A percentile compares a stretch with the other conserved stretches of the same genome.
Conservation (phyloP, 2,113 vertebrate species). For the Trogon surrucura region DNA sequence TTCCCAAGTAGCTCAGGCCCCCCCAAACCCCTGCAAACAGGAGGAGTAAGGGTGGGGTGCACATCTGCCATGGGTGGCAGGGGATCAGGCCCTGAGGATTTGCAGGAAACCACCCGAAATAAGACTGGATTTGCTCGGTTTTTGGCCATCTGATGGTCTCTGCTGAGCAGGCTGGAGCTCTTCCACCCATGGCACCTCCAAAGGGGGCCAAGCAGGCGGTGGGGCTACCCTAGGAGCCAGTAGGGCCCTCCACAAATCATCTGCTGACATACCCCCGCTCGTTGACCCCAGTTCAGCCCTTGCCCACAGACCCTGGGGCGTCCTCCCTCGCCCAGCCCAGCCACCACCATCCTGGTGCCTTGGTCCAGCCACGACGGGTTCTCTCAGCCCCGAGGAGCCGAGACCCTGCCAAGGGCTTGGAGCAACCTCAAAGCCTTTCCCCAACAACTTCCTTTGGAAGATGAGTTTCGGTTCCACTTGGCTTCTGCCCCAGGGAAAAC, state of each 20-base stretch:
- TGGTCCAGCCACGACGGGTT: fast-evolving
- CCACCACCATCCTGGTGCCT: neutral
- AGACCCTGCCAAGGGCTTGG: neutral
- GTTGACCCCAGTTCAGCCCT: neutral
- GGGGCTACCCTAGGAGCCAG: neutral
- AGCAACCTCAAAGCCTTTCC: neutral
- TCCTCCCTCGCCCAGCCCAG: neutral
- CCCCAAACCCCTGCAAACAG: neutral
- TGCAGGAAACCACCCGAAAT: neutral
- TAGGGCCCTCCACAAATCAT: neutral
- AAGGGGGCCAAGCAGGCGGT: neutral
- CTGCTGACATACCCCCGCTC: neutral
- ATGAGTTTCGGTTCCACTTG: neutral
- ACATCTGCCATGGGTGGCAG: fast-evolving
- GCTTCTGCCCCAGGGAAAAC: neutral
- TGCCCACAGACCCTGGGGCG: neutral
- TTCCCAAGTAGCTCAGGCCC: neutral
- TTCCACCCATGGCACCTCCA: neutral
- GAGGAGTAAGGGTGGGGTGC: neutral
- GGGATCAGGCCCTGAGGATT: neutral
- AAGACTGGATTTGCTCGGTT: neutral
- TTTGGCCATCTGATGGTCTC: neutral
- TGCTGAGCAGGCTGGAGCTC: neutral
- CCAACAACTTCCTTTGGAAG: neutral
- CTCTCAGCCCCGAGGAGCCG: neutral